These are phyloP conservation scores for Eidolon helvum DNA, from an alignment of 2,113 vertebrate genomes.

Conservation along the genomic window DNA sequence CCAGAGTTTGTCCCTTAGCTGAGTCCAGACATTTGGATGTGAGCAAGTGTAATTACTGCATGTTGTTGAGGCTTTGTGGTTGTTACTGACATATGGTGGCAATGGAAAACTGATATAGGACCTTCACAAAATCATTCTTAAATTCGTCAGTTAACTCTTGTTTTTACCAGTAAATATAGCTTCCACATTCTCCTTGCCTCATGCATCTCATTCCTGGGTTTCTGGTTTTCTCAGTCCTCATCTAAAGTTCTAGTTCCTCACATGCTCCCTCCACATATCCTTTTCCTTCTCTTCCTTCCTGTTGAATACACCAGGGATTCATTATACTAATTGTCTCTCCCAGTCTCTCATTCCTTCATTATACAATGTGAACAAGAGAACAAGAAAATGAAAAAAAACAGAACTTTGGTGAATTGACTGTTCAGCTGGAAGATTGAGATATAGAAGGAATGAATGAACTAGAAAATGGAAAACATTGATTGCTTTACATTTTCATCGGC, in stretches of 20 bases:
- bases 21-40: neutral
- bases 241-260: neutral
- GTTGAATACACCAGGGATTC: neutral
- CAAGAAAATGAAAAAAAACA: neutral
- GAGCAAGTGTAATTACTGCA: neutral
- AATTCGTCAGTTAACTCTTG: neutral
- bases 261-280: fast-evolving
- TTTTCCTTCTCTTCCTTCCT: neutral
- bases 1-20: neutral
- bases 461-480: slow-evolving; percentile 71
- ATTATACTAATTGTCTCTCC: slow-evolving; percentile 21
- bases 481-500: slow-evolving; percentile 49
- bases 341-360: neutral
- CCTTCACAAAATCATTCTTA: neutral
- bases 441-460: slow-evolving; percentile 63
- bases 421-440: slow-evolving; percentile 63
- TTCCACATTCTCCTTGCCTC: neutral
- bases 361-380: neutral
- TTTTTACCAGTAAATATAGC: neutral
- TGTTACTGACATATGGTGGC: neutral
- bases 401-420: slow-evolving; percentile 36
- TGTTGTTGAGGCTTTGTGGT: neutral
- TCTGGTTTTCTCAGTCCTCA: neutral
- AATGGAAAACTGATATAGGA: neutral
- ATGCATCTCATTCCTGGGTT: neutral